Evolutionary conservation across 2,888 invertebrate species (phyloP), one percentile per base, ranked within the genome.

Genomic region (Nephrocerus scutellatus): DNA sequence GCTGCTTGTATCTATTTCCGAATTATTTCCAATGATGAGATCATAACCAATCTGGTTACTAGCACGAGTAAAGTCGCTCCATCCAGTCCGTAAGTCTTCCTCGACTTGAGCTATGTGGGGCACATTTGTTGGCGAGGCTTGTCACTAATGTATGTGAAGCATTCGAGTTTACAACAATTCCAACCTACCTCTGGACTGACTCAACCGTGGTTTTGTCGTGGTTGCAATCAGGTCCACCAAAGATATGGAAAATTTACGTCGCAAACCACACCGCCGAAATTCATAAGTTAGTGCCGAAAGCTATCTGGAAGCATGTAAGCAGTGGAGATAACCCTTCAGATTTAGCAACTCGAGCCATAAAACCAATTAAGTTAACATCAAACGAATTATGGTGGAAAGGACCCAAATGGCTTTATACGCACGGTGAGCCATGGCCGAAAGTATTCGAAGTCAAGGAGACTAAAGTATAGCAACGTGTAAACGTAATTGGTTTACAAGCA

Each of bases 41-140:
- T 22, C 4, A 31, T 19, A 1, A 19, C 29, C 3, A 20, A 44
- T 23, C 29, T 44, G 6, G 32, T 40, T n/a, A 31, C 35, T 9
- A 23, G 36, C 2, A 45, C 39, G 22, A 42, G 39, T 13, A 37
- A 38, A 18, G 41, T 41, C 7, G 44, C 36, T 3, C 36, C 41
- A 12, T 36, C 36, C 6, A 36, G 36, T 31, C 31, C 8, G 15
- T 44, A 6, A 30, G 38, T 5, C 9, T 42, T 2, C 36, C 44
- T n/a, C 36, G 44, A 13, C 22, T 43, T 3, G 44, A 47, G 20
- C 26, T 43, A 3, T 43, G 41, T 23, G 39, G 41, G 10, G 44
- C 41, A 2, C 26, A 41, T 2, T 22, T 44, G 1, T 22, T 43
- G 6, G 16, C 37, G 3, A 41, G 41, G 21, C 21, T 43, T 28